A percentile compares a stretch with the other conserved stretches of the same genome.
Conservation (phyloP, 92 coral and sea anemone genomes). For the Galaxea fascicularis region DNA sequence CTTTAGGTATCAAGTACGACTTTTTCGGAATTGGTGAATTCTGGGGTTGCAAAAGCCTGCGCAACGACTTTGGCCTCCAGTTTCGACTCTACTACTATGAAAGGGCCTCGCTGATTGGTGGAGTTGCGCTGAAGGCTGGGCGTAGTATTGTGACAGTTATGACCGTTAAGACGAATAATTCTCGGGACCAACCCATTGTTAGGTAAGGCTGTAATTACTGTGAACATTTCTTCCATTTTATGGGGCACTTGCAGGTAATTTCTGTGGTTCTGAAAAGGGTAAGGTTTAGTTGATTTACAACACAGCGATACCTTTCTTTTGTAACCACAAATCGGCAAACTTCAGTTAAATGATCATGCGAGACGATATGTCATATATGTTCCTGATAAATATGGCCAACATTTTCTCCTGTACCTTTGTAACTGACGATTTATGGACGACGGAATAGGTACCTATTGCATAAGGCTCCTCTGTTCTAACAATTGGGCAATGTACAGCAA, state of each 20-base stretch:
- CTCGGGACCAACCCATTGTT: conserved; percentile 5
- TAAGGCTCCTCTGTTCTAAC: not conserved
- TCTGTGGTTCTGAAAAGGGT: not conserved
- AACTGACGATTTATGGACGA: not conserved
- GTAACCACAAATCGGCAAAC: not conserved
- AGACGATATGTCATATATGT: not conserved
- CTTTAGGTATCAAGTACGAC: conserved; percentile 57
- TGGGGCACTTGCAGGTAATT: no score
- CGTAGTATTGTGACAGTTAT: conserved; percentile 50
- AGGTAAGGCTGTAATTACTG: not conserved
- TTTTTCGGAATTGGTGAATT: conserved; percentile 78
- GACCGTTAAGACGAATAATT: not conserved
- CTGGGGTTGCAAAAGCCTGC: conserved; percentile 73
- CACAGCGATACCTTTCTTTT: not conserved
- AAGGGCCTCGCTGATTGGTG: conserved; percentile 64
- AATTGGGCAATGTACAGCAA: not conserved
- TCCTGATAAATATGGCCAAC: not conserved
- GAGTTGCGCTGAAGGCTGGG: conserved; percentile 54
- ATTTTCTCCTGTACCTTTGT: not conserved
- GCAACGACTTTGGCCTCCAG: conserved; percentile 70
- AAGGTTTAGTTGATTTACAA: not conserved
- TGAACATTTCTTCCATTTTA: no score
- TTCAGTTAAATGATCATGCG: not conserved
- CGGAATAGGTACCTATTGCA: not conserved
- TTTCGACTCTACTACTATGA: conserved; percentile 58